Base-by-base conservation (phyloP, 2,113 vertebrate species). In the Antechinus flavipes region DNA sequence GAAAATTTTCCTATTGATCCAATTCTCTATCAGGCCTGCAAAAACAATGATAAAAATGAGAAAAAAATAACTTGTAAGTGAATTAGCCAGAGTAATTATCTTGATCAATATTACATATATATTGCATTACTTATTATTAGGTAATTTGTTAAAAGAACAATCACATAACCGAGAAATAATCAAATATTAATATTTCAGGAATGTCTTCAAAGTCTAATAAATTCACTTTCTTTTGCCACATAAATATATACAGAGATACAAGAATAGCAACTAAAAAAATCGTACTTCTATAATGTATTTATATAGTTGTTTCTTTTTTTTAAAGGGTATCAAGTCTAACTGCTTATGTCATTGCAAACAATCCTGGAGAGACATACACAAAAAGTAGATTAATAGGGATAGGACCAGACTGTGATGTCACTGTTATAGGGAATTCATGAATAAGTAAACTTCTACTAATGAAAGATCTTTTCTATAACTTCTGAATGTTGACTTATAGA, bases 81-180 rank as follows among this genome's bases (percentile, higher is more conserved):
- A 56, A 89, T 50, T 54, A 54, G 49, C 19, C 93, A 11, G 35
- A 93, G 12, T 95, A n/a, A 91, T 14, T 58, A 2, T 84, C 0
- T 89, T 94, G 91, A 95, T 96, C 91, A 96, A 95, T 49, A 76
- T 50, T 12, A 76, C 91, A 91, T 93, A 94, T 92, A 90, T 89
- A 95, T 90, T 93, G 42, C n/a, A 91, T 58, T 93, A 76, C 3
- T 30, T 76, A 91, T 93, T 95, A 90, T 76, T 42, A 42, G 42
- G 94, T 92, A 95, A 93, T 42, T 91, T 93, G 19, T 56, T 94
- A 93, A 90, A 90, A 7, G 92, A 94, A 55, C 24, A 92, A 93
- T 10, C 1, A 53, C 61, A 94, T 54, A 5, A 95, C 23, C 53
- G 93, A 91, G 92, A 54, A 90, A 3, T 89, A 93, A n/a, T 6